Conservation (phyloP, 1,140 invertebrate genomes). For the Drosophila nasuta region DNA sequence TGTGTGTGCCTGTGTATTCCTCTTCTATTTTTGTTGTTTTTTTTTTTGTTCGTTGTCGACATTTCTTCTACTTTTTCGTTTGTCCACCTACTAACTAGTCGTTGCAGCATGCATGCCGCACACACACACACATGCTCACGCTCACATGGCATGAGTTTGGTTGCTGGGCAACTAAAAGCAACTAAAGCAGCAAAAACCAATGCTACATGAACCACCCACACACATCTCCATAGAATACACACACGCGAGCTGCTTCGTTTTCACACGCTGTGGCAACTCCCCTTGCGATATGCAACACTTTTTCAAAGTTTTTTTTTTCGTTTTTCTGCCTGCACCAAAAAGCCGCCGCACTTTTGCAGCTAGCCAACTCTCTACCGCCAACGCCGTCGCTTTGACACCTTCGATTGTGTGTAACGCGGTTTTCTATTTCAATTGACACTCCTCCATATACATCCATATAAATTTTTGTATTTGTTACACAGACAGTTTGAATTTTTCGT, state of each 20-base stretch:
- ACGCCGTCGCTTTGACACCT: conserved; percentile 77
- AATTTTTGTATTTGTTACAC: conserved; percentile 46
- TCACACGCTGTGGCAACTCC: conserved; percentile 75
- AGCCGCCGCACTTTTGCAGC: conserved; percentile 75
- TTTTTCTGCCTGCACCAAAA: conserved; percentile 62
- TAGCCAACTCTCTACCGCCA: conserved; percentile 53
- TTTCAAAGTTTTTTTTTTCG: conserved; percentile 37
- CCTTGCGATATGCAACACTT: conserved; percentile 75
- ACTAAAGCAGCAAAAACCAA: conserved; percentile 64
- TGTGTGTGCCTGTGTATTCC: conserved; percentile 30
- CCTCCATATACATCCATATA: conserved; percentile 26
- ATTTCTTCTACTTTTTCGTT: conserved; percentile 51
- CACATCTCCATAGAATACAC: conserved; percentile 19
- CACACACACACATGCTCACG: conserved; percentile 27
- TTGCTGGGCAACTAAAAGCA: conserved; percentile 34
- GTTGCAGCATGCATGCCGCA: conserved; percentile 31
- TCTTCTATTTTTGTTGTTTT: conserved; percentile 36
- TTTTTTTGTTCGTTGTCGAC: conserved; percentile 27
- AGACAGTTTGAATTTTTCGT: conserved; percentile 18
- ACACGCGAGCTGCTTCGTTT: conserved; percentile 37
- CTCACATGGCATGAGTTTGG: conserved; percentile 4
- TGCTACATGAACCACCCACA: conserved; percentile 44
- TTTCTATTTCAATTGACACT: conserved; percentile 82
- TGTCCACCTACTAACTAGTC: conserved; percentile 77
- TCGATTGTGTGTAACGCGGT: conserved; percentile 73